phyloP scores from a whole-genome alignment of 2,888 invertebrate species.

The Melanostoma scalare region DNA sequence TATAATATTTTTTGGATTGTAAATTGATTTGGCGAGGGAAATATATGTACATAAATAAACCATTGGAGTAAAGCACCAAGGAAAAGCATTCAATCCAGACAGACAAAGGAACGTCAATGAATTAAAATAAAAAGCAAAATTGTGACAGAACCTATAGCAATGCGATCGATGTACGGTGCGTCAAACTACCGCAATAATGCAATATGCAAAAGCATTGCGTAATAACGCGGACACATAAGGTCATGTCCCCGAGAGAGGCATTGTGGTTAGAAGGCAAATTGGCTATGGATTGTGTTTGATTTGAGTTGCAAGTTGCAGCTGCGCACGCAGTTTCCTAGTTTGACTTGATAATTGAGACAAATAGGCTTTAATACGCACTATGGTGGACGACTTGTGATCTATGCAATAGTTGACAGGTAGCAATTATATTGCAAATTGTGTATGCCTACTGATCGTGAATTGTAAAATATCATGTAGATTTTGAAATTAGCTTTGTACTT shows the following conservation, averaged over 20 bases:
- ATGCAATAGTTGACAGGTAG: conserved; percentile 22
- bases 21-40: neutral
- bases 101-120: conserved; percentile 60
- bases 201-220: conserved; percentile 67
- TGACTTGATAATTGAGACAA: conserved; percentile 39
- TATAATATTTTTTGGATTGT: neutral
- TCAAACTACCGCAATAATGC: conserved; percentile 49
- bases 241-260: conserved; percentile 54
- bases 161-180: conserved; percentile 24
- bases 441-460: too few species aligned
- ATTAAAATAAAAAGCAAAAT: neutral
- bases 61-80: conserved; percentile 35
- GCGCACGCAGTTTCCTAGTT: conserved; percentile 58
- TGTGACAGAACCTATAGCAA: conserved; percentile 5
- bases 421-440: conserved; percentile 12
- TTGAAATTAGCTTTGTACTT: too few species aligned
- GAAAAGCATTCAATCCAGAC: conserved; percentile 9
- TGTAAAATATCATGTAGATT: too few species aligned
- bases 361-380: conserved; percentile 19
- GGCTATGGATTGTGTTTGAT: conserved; percentile 40
- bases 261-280: conserved; percentile 51
- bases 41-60: neutral
- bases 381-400: conserved; percentile 21
- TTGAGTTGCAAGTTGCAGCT: conserved; percentile 59
- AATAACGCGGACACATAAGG: conserved; percentile 64